phyloP scores from a whole-genome alignment of 2,888 invertebrate genomes.

The Ennomos quercinarius region DNA sequence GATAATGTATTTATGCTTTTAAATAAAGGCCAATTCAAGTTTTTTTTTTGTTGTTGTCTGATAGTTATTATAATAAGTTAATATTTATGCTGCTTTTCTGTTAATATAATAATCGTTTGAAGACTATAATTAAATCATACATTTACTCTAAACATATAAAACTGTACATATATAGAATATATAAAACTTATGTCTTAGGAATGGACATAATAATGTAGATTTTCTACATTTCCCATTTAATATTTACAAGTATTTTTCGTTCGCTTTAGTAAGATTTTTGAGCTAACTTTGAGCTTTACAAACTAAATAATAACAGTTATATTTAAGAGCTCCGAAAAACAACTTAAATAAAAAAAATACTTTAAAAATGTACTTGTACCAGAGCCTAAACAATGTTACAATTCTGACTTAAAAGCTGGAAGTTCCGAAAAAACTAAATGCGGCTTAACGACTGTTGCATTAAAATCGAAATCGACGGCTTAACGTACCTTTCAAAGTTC shows the following conservation, averaged over 20 bases:
- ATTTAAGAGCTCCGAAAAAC: constrained; percentile 46
- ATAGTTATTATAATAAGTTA: no score
- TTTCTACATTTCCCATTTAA: constrained; percentile 52
- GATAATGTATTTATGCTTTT: no score
- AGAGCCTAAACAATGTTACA: constrained; percentile 38
- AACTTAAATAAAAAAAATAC: constrained; percentile 29
- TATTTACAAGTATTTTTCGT: constrained; percentile 67
- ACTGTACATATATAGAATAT: constrained; percentile 46
- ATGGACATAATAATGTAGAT: constrained; percentile 57
- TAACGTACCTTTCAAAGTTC: no score
- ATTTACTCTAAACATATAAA: constrained; percentile 22
- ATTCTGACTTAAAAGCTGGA: not conserved
- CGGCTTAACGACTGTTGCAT: no score
- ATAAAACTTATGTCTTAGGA: constrained; percentile 72
- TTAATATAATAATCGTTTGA: not conserved
- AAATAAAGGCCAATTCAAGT: no score
- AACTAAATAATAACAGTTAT: constrained; percentile 67
- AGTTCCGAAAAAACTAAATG: no score
- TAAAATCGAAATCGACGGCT: no score
- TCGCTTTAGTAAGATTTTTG: constrained; percentile 62
- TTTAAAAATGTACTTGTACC: constrained; percentile 62
- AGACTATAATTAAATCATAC: not conserved
- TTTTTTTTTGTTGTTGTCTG: no score
- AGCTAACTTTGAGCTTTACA: constrained; percentile 83
- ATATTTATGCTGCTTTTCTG: no score